Conservation (phyloP, 2,797 vertebrate genomes). For the Fratercula arctica region DNA sequence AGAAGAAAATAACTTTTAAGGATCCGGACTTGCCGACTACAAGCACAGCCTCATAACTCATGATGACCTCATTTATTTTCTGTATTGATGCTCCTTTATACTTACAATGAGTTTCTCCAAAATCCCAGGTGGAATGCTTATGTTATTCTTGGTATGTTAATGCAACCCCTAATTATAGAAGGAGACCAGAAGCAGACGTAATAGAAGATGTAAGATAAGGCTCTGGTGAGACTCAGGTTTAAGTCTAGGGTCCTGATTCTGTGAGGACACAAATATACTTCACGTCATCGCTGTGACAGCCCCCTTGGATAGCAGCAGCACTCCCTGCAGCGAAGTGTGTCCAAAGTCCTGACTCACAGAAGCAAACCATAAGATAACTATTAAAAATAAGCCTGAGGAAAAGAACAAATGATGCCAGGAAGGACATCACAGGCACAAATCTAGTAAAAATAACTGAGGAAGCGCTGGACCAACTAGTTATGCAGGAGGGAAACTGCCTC, state of each 20-base stretch:
- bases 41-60: background rate
- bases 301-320: background rate
- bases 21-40: background rate
- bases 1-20: slow-evolving; percentile 4
- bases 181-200: background rate
- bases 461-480: background rate
- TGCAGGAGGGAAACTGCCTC: background rate
- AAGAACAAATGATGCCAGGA: background rate
- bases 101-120: background rate
- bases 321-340: background rate
- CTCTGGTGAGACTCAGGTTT: background rate
- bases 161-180: background rate
- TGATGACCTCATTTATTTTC: background rate
- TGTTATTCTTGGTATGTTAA: background rate
- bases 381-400: background rate
- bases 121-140: background rate
- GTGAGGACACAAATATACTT: background rate
- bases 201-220: background rate
- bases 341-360: background rate
- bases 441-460: background rate
- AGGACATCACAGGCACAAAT: background rate
- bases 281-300: background rate
- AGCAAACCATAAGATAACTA: background rate
- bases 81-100: background rate
- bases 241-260: background rate